These are phyloP conservation scores for Zygothrica quintamaculata DNA, from an alignment of 2,888 invertebrate species.

Conservation along the genomic window DNA sequence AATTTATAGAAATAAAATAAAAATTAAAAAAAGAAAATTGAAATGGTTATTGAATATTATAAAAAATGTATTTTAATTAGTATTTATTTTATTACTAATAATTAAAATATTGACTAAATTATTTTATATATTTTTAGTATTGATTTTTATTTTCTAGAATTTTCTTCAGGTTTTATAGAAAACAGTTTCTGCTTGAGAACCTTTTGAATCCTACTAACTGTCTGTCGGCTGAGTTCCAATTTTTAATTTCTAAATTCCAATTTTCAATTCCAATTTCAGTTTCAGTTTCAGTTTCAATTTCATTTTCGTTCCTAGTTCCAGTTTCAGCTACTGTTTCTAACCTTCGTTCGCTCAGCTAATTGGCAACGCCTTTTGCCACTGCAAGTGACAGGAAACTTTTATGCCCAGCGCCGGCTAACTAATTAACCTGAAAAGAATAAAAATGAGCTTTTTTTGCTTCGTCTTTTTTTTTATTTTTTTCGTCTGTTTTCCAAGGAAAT, in stretches of 20 bases:
- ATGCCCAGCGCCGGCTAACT: conserved; percentile 66
- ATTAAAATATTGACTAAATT: too few relatives aligned
- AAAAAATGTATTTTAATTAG: too few relatives aligned
- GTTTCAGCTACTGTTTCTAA: conserved; percentile 21
- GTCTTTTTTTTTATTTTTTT: too few relatives aligned
- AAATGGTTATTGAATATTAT: too few relatives aligned
- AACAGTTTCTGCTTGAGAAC: too few relatives aligned
- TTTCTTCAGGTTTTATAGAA: too few relatives aligned
- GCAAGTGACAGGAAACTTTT: conserved; percentile 76
- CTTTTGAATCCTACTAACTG: conserved; percentile 11
- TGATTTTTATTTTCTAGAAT: too few relatives aligned
- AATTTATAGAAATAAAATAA: too few relatives aligned
- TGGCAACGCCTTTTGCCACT: conserved; percentile 75
- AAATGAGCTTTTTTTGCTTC: conserved; percentile 22
- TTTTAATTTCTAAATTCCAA: conserved; percentile 12
- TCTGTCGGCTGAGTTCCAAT: conserved; percentile 5
- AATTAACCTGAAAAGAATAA: conserved; percentile 71
- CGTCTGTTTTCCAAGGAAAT: conserved; percentile 76
- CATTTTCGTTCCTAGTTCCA: conserved; percentile 13
- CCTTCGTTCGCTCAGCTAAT: conserved; percentile 59
- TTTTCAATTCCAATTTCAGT: conserved; percentile 6
- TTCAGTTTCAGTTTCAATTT: conserved; percentile 11
- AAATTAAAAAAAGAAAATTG: too few relatives aligned
- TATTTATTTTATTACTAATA: too few relatives aligned
- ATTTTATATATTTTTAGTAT: too few relatives aligned